Evolutionary conservation across 2,113 vertebrate genomes (phyloP), one percentile per base, ranked within the genome.

Genomic region (Prinia subflava): DNA sequence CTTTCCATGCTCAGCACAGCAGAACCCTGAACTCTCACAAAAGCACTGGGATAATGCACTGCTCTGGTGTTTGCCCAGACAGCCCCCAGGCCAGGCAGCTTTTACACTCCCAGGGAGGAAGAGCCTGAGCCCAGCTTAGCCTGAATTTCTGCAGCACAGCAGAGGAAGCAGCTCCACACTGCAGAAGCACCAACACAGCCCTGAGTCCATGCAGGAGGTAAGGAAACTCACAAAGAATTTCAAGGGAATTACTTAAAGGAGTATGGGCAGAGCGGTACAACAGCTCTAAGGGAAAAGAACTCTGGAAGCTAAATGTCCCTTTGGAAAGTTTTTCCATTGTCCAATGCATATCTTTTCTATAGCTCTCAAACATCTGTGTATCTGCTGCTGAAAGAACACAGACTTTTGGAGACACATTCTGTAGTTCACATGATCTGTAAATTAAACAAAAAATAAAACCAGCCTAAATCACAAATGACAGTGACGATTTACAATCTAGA

Each of bases 401-500:
- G 52, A 33, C 28, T 59, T 70, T 37, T 62, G 37, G 30, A 71
- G 31, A 71, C 15, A 52, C 0, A 1, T 33, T 47, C 63, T 25
- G 7, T 7, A 62, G 63, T 39, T 90, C 37, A 63, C 31, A 25
- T 6, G 19, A 63, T 49, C 57, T 49, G 18, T n/a, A 59, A 73
- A 47, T 52, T 62, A 50, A 41, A 68, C 17, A 49, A 56, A 46
- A 19, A 60, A 42, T 25, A 69, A 76, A 35, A 11, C 6, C 16
- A 41, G 53, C 39, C 53, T 57, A 81, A 77, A 44, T 22, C 39
- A 67, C 57, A 84, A 53, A 15, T 49, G 28, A 71, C 31, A 46
- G 33, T 0, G 0, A 46, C 19, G 7, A 80, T 15, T 53, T 39
- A 69, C 9, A 56, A 5, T 28, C 21, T 30, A 71, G 27, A 5